These are phyloP conservation scores for Amphiprion clarkii DNA, from an alignment of 2,797 vertebrate genomes.

Conservation along the genomic window DNA sequence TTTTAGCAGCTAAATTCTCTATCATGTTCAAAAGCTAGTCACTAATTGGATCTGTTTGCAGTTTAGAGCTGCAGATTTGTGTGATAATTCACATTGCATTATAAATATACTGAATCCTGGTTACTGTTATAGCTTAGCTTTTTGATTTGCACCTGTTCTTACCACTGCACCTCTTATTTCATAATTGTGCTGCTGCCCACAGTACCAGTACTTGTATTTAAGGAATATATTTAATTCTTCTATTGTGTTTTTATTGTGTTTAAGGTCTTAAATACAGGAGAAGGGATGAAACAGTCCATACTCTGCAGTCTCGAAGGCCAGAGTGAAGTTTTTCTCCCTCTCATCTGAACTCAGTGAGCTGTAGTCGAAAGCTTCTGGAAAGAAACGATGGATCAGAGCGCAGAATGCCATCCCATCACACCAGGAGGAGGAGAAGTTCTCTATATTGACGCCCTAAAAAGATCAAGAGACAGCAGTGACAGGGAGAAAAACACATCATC, in stretches of 20 bases:
- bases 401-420: constrained; percentile 97
- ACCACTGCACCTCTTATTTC: neutral
- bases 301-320: constrained; percentile 96
- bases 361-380: constrained; percentile 95
- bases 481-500: neutral
- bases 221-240: neutral
- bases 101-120: too few relatives aligned
- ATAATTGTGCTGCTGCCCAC: neutral
- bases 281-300: constrained; percentile 73
- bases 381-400: constrained; percentile 96
- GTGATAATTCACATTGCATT: too few relatives aligned
- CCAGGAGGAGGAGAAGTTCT: constrained; percentile 99
- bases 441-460: constrained; percentile 91
- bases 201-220: neutral
- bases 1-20: too few relatives aligned
- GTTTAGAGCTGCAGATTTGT: too few relatives aligned
- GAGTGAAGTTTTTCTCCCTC: constrained; percentile 93
- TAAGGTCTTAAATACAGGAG: neutral
- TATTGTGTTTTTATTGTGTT: constrained; percentile 3
- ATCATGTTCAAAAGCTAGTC: too few relatives aligned
- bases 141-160: neutral
- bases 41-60: too few relatives aligned
- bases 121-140: neutral
- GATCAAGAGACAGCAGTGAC: constrained; percentile 15
- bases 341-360: constrained; percentile 90